Conservation (phyloP, 2,113 vertebrate species). For the Bothrops jararaca region DNA sequence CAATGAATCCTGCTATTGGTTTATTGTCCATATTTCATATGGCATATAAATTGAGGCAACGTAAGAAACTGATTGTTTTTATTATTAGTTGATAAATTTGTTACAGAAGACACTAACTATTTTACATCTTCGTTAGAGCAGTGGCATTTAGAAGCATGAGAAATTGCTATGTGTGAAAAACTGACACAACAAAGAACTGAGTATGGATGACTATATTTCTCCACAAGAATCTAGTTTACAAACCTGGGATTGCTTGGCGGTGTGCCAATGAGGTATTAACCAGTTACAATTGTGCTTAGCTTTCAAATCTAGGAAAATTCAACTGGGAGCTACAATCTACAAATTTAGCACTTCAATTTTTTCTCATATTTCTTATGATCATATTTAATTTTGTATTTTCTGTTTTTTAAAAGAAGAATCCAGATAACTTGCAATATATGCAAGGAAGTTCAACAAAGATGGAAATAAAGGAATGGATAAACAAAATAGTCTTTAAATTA, state of each 20-base stretch:
- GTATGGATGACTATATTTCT: background rate
- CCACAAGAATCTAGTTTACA: background rate
- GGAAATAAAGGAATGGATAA: background rate
- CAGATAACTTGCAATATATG: background rate
- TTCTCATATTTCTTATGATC: background rate
- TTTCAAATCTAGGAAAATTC: background rate
- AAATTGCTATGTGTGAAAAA: background rate
- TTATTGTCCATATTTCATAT: background rate
- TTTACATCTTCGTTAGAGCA: background rate
- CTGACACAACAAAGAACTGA: background rate
- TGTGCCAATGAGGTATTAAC: background rate
- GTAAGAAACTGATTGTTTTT: background rate
- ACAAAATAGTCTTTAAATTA: background rate
- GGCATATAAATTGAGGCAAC: background rate
- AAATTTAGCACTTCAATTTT: background rate
- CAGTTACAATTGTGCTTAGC: background rate
- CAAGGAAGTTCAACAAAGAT: background rate
- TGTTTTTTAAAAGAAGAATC: background rate
- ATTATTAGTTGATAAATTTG: background rate
- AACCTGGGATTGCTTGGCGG: background rate
- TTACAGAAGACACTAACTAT: background rate
- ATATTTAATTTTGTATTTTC: background rate
- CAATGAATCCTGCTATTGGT: background rate
- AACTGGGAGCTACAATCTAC: background rate
- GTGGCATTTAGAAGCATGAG: background rate